Percentiles rank a stretch among this genome's conserved stretches.
Conservation (phyloP, 1,140 invertebrate species). For the Neodiprion lecontei region DNA sequence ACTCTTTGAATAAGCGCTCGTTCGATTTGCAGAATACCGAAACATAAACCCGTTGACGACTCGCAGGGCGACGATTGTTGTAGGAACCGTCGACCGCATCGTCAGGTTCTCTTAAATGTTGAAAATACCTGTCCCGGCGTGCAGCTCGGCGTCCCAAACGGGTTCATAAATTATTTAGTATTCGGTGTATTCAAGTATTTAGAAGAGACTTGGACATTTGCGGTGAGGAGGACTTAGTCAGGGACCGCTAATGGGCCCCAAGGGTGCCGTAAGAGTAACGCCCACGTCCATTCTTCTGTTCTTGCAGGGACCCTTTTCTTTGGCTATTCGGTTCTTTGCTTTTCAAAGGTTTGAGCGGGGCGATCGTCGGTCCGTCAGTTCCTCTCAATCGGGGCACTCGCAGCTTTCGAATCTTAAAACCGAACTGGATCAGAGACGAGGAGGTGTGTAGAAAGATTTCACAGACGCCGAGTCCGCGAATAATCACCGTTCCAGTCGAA, state of each 20-base stretch:
- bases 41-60: not conserved
- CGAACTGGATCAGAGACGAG: no score
- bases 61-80: not conserved
- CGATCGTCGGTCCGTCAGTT: no score
- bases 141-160: not conserved
- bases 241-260: constrained; percentile 40
- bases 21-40: no score
- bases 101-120: not conserved
- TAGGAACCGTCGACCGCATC: no score
- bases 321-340: not conserved
- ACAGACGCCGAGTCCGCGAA: no score
- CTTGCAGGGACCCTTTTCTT: not conserved
- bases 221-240: constrained; percentile 30
- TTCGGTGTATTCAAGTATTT: constrained; percentile 33
- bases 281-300: constrained; percentile 33
- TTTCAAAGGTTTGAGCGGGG: no score
- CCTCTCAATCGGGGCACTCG: no score
- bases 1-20: no score
- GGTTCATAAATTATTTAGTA: constrained; percentile 43
- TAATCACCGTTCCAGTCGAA: no score
- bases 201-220: constrained; percentile 32
- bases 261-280: constrained; percentile 37
- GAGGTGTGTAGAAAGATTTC: no score
- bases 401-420: no score
- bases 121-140: not conserved